Evolutionary conservation across 2,797 vertebrate genomes (phyloP).

Genomic region (Syngnathus rostellatus): DNA sequence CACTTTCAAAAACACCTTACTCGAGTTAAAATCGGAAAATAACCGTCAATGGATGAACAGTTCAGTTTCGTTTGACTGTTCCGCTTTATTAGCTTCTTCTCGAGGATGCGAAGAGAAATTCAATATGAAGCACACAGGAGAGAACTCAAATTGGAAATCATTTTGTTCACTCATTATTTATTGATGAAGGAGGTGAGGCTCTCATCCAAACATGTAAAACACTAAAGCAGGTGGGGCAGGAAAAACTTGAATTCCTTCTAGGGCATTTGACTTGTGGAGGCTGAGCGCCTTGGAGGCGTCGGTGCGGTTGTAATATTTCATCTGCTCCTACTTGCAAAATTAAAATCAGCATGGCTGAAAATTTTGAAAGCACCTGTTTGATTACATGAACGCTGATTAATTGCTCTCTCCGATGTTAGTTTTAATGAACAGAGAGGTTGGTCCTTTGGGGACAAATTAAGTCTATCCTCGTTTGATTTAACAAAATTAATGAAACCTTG

Average conservation of each 20-base stretch:
- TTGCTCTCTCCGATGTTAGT: constrained; percentile 67
- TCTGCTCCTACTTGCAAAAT: neutral
- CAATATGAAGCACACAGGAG: no score
- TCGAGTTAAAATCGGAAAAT: no score
- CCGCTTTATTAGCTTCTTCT: no score
- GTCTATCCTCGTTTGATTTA: constrained; percentile 62
- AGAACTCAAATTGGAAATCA: no score
- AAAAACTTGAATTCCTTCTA: no score
- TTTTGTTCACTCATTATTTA: no score
- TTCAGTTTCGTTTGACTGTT: neutral
- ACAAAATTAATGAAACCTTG: constrained; percentile 65
- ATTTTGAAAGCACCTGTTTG: constrained; percentile 31
- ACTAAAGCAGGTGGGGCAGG: no score
- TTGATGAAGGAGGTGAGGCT: no score
- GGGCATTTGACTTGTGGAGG: no score
- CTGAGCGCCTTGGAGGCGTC: neutral
- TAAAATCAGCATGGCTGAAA: constrained; percentile 27
- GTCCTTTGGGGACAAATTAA: constrained; percentile 65
- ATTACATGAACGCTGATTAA: constrained; percentile 68
- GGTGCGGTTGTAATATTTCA: neutral
- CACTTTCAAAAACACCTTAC: no score
- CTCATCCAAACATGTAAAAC: no score
- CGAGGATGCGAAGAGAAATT: no score
- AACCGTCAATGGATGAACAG: neutral
- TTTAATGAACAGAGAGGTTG: constrained; percentile 68